Percentiles rank a stretch among this genome's conserved stretches.
Conservation (phyloP, 1,140 invertebrate species). For the Geopemphigus sp. region DNA sequence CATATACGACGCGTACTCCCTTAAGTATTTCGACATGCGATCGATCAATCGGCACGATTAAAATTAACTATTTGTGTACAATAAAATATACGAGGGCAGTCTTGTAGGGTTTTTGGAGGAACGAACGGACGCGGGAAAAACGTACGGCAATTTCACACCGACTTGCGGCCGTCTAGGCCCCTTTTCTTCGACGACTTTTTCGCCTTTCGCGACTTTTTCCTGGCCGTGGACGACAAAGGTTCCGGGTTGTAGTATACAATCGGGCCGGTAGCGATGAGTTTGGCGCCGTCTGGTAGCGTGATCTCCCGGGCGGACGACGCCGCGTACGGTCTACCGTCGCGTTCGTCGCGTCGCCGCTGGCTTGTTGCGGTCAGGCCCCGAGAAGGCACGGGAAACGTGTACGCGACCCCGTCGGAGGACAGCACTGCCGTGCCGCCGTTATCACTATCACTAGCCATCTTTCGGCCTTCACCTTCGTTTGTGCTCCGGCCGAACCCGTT, state of each 20-base stretch:
- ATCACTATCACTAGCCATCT: too few relatives aligned
- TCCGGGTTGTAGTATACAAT: conserved; percentile 64
- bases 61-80: too few relatives aligned
- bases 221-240: not conserved
- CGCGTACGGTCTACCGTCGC: not conserved
- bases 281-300: conserved; percentile 59
- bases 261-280: conserved; percentile 67
- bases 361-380: not conserved
- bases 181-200: not conserved
- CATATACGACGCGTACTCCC: too few relatives aligned
- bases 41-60: too few relatives aligned
- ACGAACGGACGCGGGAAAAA: not conserved
- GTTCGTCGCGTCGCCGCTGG: not conserved
- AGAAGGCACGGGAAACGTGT: conserved; percentile 16
- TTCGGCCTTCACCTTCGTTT: conserved; percentile 63
- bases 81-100: conserved; percentile 10
- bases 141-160: not conserved
- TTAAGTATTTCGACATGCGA: too few relatives aligned
- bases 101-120: conserved; percentile 20
- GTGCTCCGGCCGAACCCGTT: conserved; percentile 71
- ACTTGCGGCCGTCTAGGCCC: not conserved
- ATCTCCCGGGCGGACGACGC: conserved; percentile 15
- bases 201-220: not conserved
- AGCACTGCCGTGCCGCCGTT: conserved; percentile 67
- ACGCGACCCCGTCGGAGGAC: conserved; percentile 63